Conservation (phyloP, 2,888 invertebrate genomes). For the Chrysomela aeneicollis region DNA sequence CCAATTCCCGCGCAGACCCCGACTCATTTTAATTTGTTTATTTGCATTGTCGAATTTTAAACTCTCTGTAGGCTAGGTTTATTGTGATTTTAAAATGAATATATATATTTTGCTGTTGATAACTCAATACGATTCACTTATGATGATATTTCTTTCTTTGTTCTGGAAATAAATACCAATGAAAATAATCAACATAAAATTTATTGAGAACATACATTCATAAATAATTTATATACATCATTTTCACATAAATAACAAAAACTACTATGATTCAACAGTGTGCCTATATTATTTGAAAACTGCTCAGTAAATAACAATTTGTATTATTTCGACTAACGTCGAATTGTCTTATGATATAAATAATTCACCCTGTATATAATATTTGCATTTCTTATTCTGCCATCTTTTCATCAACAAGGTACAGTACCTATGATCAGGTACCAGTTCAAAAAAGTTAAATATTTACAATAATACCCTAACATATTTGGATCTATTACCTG, state of each 20-base stretch:
- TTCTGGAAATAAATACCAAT: neutral
- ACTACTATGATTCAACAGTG: neutral
- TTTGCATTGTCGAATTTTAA: conserved; percentile 23
- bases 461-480: too few species aligned
- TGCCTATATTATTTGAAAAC: too few species aligned
- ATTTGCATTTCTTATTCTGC: too few species aligned
- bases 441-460: too few species aligned
- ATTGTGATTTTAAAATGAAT: conserved; percentile 26
- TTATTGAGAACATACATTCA: neutral
- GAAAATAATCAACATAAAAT: neutral
- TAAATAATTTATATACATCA: neutral
- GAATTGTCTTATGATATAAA: too few species aligned
- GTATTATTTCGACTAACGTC: too few species aligned
- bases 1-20: conserved; percentile 40
- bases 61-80: conserved; percentile 3
- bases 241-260: neutral
- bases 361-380: too few species aligned
- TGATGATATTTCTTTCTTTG: neutral
- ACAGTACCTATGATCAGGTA: too few species aligned
- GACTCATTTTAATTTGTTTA: conserved; percentile 45
- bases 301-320: too few species aligned
- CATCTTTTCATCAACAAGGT: too few species aligned
- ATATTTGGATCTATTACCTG: too few species aligned
- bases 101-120: conserved; percentile 10
- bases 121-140: neutral